phyloP scores from a whole-genome alignment of 1,140 invertebrate species.

The Heterodera carotae region DNA sequence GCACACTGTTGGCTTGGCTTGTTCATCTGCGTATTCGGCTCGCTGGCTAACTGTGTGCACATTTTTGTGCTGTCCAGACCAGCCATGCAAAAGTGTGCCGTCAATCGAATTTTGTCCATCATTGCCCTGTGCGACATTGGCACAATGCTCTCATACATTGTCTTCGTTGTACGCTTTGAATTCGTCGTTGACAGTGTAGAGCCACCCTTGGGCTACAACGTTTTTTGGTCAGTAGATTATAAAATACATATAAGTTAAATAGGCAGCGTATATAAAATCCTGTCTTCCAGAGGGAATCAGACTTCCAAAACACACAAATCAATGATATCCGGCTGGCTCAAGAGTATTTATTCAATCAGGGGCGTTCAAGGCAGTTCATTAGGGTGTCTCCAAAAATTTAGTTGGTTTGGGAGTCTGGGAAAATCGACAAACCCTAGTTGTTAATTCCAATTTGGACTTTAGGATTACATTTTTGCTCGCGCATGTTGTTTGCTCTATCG shows the following conservation, averaged over 20 bases:
- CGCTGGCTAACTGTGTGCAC: slow-evolving; percentile 49
- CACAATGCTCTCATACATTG: slow-evolving; percentile 54
- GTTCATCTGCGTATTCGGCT: slow-evolving; percentile 54
- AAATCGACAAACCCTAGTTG: too few species aligned
- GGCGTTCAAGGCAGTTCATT: too few species aligned
- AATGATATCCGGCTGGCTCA: too few species aligned
- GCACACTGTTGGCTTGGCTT: slow-evolving; percentile 52
- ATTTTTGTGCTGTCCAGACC: slow-evolving; percentile 49
- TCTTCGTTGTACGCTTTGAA: slow-evolving; percentile 53
- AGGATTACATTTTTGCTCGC: slow-evolving; percentile 46
- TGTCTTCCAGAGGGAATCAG: too few species aligned
- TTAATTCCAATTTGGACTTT: background rate
- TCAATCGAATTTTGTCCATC: slow-evolving; percentile 49
- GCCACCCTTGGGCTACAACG: slow-evolving; percentile 50
- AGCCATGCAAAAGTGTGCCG: slow-evolving; percentile 55
- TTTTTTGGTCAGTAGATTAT: slow-evolving; percentile 33
- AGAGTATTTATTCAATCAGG: too few species aligned
- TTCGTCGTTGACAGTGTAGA: slow-evolving; percentile 48
- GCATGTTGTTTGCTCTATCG: slow-evolving; percentile 51
- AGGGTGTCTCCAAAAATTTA: too few species aligned
- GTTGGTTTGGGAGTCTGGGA: too few species aligned
- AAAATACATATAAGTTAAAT: too few species aligned
- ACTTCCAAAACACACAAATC: background rate
- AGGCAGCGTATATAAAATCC: too few species aligned
- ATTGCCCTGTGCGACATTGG: slow-evolving; percentile 56